A percentile compares a stretch with the other conserved stretches of the same genome.
These are phyloP conservation scores for Malurus melanocephalus DNA, from an alignment of 2,113 vertebrate genomes.

Conservation along the genomic window DNA sequence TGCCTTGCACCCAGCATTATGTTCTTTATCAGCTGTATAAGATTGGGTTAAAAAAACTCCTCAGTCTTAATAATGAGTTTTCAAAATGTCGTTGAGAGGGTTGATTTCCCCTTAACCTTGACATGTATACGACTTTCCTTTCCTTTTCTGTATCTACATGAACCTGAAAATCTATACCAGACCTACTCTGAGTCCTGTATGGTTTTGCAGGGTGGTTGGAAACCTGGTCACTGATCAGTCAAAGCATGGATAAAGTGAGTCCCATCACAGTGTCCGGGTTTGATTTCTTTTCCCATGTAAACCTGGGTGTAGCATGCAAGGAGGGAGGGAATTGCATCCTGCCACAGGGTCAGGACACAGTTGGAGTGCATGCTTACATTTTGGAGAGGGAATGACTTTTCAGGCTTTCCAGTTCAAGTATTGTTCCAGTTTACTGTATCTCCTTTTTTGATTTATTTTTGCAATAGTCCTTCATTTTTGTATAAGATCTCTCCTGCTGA, in stretches of 20 bases:
- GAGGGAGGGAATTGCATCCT: not conserved
- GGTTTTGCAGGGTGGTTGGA: not conserved
- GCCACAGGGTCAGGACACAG: not conserved
- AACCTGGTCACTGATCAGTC: not conserved
- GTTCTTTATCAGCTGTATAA: not conserved
- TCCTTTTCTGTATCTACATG: not conserved
- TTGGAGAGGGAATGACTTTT: not conserved
- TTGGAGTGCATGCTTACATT: not conserved
- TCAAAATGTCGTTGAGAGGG: not conserved
- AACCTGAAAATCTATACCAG: not conserved
- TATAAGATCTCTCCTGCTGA: not conserved
- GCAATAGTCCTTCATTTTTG: not conserved
- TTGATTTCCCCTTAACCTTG: not conserved
- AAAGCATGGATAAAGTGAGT: not conserved
- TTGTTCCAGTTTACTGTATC: not conserved
- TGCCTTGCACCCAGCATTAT: not conserved
- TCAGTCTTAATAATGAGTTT: not conserved
- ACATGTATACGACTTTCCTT: not conserved
- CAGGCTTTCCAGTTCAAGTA: not conserved
- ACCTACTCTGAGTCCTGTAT: not conserved
- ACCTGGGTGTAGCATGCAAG: not conserved
- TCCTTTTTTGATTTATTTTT: conserved; percentile 19
- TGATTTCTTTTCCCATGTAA: not conserved
- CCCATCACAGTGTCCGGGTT: not conserved
- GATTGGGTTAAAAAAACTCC: not conserved